Base-by-base conservation (phyloP, 2,888 invertebrate species). In the Helobdella robusta region DNA sequence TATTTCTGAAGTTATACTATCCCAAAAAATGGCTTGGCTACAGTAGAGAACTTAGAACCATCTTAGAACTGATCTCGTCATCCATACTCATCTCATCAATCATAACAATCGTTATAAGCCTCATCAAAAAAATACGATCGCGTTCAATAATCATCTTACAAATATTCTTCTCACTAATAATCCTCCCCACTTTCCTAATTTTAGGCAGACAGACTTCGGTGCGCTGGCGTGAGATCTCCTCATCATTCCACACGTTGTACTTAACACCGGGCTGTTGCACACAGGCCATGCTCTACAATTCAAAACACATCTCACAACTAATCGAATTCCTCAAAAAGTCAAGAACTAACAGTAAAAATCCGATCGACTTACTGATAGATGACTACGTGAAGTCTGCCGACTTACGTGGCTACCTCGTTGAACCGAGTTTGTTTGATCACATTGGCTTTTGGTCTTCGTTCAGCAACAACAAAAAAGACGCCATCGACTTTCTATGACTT, bases 21-120 rank as follows among this genome's bases (percentile, higher is more conserved):
- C 56, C 56, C 20, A 56, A 56, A 56, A 56, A 56, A n/a, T 56
- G 56, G 56, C 25, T 30, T 8, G 56, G 56, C 15, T 56, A 56
- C 23, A n/a, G 28, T n/a, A 30, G 4, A 1, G 56, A 56, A 2
- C 1, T 56, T 1, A 3, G 5, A 25, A n/a, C 28, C 3, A 56
- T 56, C 32, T 8, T 56, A 56, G 56, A 56, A 30, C 56, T 56
- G 28, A n/a, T 56, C 30, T 28, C 56, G 1, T 30, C 56, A 3
- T 56, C 56, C n/a, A 2, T 48, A 18, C 1, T 48, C 23, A 48
- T 20, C 20, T 4, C 23, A 23, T 15, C 15, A 5, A 23, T 48
- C 6, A 4, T 23, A 15, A 25, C 25, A 4, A 23, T 4, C 15
- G 6, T 23, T 20, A 11, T 48, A 8, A 8, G 25, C 15, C 15